Conservation (phyloP, 2,797 vertebrate species). For the Momotus momota region DNA sequence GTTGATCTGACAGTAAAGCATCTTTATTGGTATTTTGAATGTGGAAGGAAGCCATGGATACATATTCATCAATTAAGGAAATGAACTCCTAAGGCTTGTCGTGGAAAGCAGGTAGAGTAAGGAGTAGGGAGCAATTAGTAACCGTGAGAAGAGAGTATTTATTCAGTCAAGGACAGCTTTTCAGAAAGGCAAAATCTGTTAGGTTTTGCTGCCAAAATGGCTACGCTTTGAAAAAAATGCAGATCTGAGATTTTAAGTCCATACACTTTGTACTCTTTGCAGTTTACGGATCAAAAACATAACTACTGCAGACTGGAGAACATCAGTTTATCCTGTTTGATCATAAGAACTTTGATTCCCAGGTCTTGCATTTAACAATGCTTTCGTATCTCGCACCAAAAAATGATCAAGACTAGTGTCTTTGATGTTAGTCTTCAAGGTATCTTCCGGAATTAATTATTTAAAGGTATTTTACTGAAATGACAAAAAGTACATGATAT, state of each 20-base stretch:
- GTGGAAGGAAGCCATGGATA: neutral
- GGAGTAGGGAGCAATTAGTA: neutral
- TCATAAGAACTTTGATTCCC: neutral
- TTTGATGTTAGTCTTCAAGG: neutral
- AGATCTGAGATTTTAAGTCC: neutral
- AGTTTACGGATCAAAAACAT: neutral
- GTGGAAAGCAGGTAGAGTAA: neutral
- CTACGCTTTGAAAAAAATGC: neutral
- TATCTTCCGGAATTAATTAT: neutral
- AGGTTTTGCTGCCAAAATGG: neutral
- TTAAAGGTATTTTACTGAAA: neutral
- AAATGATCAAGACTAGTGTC: neutral
- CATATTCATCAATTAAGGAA: neutral
- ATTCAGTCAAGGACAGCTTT: neutral
- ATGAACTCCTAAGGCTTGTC: neutral
- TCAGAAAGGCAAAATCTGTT: neutral
- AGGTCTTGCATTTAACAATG: neutral
- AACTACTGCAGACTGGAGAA: neutral
- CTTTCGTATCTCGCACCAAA: neutral
- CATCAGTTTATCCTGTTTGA: neutral
- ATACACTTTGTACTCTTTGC: neutral
- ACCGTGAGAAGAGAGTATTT: neutral
- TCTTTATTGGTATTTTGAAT: neutral
- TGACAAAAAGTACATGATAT: neutral
- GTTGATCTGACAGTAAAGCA: neutral